Evolutionary conservation across 2,888 invertebrate species (phyloP).

Genomic region (Melieria picta): DNA sequence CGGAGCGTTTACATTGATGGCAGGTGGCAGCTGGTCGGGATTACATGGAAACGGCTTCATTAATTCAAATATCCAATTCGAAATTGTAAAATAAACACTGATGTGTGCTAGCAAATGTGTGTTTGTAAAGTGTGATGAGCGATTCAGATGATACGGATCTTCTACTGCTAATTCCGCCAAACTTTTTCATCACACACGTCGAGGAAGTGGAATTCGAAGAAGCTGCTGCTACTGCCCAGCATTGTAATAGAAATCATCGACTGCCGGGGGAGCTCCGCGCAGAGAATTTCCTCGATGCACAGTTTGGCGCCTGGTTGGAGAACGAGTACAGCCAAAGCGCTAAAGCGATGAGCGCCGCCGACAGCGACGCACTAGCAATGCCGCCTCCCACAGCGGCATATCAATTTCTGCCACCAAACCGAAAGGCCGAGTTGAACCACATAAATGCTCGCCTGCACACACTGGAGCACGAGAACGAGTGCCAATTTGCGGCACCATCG

Average conservation of each 20-base stretch:
- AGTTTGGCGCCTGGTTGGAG: neutral
- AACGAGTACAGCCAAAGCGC: neutral
- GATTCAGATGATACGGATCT: constrained; percentile 86
- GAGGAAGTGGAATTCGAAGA: constrained; percentile 56
- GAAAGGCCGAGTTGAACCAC: constrained; percentile 58
- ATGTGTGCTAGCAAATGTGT: neutral
- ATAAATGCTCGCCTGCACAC: constrained; percentile 58
- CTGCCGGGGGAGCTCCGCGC: neutral
- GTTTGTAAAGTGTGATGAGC: constrained; percentile 67
- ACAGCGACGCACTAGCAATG: neutral
- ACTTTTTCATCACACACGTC: constrained; percentile 72
- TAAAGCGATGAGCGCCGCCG: neutral
- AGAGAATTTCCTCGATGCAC: neutral
- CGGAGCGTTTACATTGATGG: no score
- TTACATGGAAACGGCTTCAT: no score
- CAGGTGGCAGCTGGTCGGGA: no score
- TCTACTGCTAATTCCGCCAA: constrained; percentile 80
- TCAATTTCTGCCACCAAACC: constrained; percentile 51
- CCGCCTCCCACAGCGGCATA: constrained; percentile 48
- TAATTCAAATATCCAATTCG: no score
- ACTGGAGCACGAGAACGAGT: constrained; percentile 46
- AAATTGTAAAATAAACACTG: no score
- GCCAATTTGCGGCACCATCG: constrained; percentile 47
- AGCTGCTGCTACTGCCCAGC: constrained; percentile 13
- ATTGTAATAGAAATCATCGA: constrained; percentile 28